These are phyloP conservation scores for Caenorhabditis brenneri DNA, from an alignment of 1,140 invertebrate genomes.

Conservation along the genomic window DNA sequence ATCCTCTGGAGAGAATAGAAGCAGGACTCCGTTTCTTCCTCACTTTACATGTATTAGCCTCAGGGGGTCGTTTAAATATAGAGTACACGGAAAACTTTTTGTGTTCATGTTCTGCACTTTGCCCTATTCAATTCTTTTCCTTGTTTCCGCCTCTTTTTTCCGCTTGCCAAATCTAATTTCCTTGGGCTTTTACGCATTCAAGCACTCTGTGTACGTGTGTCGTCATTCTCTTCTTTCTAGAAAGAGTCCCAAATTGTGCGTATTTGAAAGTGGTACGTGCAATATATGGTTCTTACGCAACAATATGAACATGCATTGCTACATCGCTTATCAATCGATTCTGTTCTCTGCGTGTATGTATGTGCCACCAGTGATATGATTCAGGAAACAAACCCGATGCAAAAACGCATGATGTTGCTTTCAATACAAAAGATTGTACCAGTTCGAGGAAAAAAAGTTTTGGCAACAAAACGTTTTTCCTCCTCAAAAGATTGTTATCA, in stretches of 20 bases:
- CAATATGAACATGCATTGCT: background rate
- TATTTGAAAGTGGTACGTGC: background rate
- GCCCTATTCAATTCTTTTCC: background rate
- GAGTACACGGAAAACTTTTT: background rate
- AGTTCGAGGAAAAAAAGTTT: no score
- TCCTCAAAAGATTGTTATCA: slow-evolving; percentile 1
- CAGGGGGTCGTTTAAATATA: background rate
- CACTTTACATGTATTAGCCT: slow-evolving; percentile 5
- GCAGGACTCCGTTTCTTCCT: background rate
- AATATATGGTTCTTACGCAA: background rate
- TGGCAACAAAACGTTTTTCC: no score
- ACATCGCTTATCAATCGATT: background rate
- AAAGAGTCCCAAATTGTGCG: background rate
- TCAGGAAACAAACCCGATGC: background rate
- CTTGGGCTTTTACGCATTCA: background rate
- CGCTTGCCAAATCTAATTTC: slow-evolving; percentile 29
- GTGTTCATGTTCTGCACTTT: background rate
- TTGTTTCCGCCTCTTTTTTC: background rate
- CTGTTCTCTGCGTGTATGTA: background rate
- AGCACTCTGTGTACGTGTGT: background rate
- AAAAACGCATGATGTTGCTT: background rate
- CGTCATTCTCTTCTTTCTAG: background rate
- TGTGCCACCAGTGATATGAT: background rate
- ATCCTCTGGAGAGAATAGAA: background rate
- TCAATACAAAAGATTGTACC: background rate